Evolutionary conservation across 2,797 vertebrate genomes (phyloP), one percentile per base, ranked within the genome.

Genomic region (Craterocephalus amniculus): DNA sequence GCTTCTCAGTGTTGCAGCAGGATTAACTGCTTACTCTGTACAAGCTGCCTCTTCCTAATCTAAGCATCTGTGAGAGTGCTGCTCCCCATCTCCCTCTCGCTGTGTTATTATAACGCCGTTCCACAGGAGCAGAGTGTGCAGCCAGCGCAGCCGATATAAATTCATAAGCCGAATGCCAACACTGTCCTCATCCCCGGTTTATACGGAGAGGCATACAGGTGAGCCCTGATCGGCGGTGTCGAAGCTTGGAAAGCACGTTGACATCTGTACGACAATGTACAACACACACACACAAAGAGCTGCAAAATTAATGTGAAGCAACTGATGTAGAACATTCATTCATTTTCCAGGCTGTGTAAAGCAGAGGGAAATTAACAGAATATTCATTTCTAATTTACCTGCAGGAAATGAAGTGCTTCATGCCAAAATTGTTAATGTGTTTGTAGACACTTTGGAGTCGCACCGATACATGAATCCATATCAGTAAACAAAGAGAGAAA

Each of bases 321-420:
- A 27, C n/a, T 36, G 2, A 77, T 80, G 82, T 75, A 79, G 74
- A 81, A 85, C 82, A 72, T 66, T 72, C 20, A 69, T 74, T 84
- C 35, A 54, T 72, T 78, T 84, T 63, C 45, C 0, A 63, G 58
- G 63, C 7, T 9, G 38, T 60, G 64, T 62, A 64, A 76, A 74
- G 78, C 65, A 54, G n/a, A 72, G 16, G 72, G 34, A 75, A 79
- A 83, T 49, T 83, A 76, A 80, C 58, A 81, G 69, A 70, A 63
- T 78, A 84, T 87, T 55, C 64, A 66, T 72, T 83, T 86, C 84
- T 83, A 82, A 85, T 86, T 87, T 68, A 85, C 79, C 86, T 80
- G 69, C 64, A 72, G 73, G 78, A 83, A 87, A 75, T 75, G 56
- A 78, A 74, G 67, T 14, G 69, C 20, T 34, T 24, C 73, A 36